Percentiles rank a stretch among this genome's conserved stretches.
Conservation (phyloP, 2,888 invertebrate genomes). For the Phyllotreta cruciferae region DNA sequence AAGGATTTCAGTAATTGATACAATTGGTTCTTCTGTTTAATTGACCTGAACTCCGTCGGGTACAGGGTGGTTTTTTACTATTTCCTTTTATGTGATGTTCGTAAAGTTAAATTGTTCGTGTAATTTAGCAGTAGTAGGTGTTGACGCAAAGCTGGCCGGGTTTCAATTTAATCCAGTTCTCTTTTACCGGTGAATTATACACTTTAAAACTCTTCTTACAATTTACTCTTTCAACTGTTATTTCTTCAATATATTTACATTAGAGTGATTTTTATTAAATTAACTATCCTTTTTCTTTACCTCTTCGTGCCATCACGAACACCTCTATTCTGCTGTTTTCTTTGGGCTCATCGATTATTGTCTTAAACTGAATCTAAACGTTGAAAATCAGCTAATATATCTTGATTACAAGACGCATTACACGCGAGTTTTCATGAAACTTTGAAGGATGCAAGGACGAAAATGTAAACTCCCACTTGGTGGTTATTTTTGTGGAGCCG, state of each 20-base stretch:
- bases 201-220: no score
- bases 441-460: conserved; percentile 29
- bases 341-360: conserved; percentile 20
- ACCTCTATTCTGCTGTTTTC: no score
- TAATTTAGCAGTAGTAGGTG: conserved; percentile 28
- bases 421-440: conserved; percentile 22
- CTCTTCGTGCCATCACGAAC: no score
- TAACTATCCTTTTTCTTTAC: no score
- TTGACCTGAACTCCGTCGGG: conserved; percentile 34
- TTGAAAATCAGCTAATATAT: conserved; percentile 25
- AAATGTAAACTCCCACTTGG: conserved; percentile 37
- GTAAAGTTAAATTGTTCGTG: conserved; percentile 27
- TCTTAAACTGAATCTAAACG: conserved; percentile 5
- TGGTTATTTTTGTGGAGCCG: conserved; percentile 24
- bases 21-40: conserved; percentile 45
- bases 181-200: not conserved
- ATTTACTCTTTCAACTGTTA: no score
- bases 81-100: conserved; percentile 29
- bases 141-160: conserved; percentile 17
- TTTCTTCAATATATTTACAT: no score
- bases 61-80: conserved; percentile 33
- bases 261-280: no score
- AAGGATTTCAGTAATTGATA: conserved; percentile 50
- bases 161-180: conserved; percentile 8
- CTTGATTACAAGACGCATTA: conserved; percentile 10